These are phyloP conservation scores for Xanthia togata DNA, from an alignment of 2,888 invertebrate species.

Conservation along the genomic window DNA sequence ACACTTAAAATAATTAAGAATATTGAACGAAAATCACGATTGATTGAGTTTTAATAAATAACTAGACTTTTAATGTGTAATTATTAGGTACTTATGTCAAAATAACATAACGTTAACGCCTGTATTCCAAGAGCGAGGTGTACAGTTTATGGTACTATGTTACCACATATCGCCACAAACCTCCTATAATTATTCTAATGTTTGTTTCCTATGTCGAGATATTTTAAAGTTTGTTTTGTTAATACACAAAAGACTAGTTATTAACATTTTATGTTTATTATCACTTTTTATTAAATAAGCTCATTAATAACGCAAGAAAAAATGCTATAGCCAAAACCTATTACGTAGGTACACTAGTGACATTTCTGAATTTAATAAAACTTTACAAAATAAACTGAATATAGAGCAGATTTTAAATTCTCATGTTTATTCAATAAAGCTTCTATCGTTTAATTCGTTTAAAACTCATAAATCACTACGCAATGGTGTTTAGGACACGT, in stretches of 20 bases:
- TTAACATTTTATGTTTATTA: too few species aligned
- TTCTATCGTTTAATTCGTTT: conserved; percentile 38
- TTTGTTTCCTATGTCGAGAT: background rate
- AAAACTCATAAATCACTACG: conserved; percentile 52
- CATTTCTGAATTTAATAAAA: conserved; percentile 40
- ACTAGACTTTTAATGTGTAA: background rate
- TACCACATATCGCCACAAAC: background rate
- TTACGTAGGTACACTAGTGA: conserved; percentile 20
- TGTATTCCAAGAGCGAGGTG: background rate
- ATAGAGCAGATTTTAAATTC: conserved; percentile 48
- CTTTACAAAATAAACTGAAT: conserved; percentile 53
- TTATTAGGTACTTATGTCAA: background rate
- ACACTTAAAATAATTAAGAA: background rate
- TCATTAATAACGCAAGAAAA: background rate
- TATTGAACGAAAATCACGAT: background rate
- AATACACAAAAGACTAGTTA: background rate
- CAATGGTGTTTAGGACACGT: conserved; percentile 21
- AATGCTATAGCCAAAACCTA: background rate
- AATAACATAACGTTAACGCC: background rate
- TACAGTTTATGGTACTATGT: background rate
- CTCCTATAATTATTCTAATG: background rate
- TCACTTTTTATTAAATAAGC: background rate
- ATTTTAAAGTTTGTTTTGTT: background rate
- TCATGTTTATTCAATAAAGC: conserved; percentile 48
- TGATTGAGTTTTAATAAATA: background rate